Conservation (phyloP, 2,797 vertebrate genomes). For the Liparis tanakae region DNA sequence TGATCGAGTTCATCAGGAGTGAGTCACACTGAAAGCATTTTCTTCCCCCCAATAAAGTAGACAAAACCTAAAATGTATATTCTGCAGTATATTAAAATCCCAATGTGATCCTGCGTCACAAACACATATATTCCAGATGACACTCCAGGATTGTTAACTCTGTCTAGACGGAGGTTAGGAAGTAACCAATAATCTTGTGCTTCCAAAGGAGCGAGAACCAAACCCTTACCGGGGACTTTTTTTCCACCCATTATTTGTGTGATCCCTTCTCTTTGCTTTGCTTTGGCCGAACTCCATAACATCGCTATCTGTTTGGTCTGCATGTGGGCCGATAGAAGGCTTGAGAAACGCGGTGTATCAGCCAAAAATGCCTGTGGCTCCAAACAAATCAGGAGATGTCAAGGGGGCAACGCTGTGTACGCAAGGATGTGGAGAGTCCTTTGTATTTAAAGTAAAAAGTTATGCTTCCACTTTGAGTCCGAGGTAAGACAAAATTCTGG, state of each 20-base stretch:
- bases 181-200: constrained; percentile 51
- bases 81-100: constrained; percentile 41
- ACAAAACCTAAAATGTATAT: constrained; percentile 49
- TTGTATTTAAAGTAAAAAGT: constrained; percentile 2
- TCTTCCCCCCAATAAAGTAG: constrained; percentile 31
- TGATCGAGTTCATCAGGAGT: constrained; percentile 52
- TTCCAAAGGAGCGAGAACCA: constrained; percentile 29
- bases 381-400: constrained; percentile 41
- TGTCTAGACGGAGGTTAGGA: constrained; percentile 78
- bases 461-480: not conserved
- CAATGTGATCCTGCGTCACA: constrained; percentile 42
- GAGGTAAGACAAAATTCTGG: not conserved
- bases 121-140: constrained; percentile 70
- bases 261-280: constrained; percentile 18
- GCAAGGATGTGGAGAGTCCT: constrained; percentile 1
- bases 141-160: constrained; percentile 59
- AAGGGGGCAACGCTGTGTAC: constrained; percentile 12
- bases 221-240: constrained; percentile 31
- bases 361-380: constrained; percentile 7
- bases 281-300: constrained; percentile 32
- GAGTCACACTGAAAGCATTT: constrained; percentile 44
- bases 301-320: constrained; percentile 22
- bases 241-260: constrained; percentile 53
- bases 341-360: constrained; percentile 43
- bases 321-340: constrained; percentile 20